Percentiles rank a stretch among this genome's conserved stretches.
These are phyloP conservation scores for Diarsia rubi DNA, from an alignment of 2,888 invertebrate species.

Conservation along the genomic window DNA sequence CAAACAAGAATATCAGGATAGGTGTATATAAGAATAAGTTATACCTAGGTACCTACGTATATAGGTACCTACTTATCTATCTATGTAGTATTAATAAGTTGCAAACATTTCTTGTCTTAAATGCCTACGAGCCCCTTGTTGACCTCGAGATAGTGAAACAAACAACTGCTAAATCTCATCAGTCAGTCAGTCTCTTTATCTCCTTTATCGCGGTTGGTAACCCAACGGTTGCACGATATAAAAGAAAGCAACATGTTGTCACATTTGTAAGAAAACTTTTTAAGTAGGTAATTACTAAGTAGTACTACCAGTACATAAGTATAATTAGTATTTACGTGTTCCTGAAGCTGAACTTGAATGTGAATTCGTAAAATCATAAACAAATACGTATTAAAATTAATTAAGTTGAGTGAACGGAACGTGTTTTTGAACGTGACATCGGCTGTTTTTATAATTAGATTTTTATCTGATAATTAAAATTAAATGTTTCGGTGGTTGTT, in stretches of 20 bases:
- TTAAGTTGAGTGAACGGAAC: slow-evolving; percentile 17
- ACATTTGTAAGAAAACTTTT: slow-evolving; percentile 3
- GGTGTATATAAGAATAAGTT: background rate
- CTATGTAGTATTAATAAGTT: background rate
- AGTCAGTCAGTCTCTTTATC: slow-evolving; percentile 69
- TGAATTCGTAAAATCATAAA: background rate
- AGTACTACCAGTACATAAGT: background rate
- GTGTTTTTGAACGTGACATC: slow-evolving; percentile 51
- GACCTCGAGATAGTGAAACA: slow-evolving; percentile 75
- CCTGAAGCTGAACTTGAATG: background rate
- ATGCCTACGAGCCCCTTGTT: slow-evolving; percentile 63
- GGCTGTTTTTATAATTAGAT: slow-evolving; percentile 50
- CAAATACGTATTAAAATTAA: no score
- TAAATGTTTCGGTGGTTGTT: slow-evolving; percentile 18
- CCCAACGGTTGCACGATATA: slow-evolving; percentile 43
- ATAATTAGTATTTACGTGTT: background rate
- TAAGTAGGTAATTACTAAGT: background rate
- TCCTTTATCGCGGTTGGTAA: slow-evolving; percentile 70
- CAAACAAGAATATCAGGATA: slow-evolving; percentile 29
- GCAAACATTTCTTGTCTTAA: slow-evolving; percentile 39
- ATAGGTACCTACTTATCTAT: background rate
- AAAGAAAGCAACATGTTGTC: slow-evolving; percentile 20
- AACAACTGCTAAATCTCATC: slow-evolving; percentile 66
- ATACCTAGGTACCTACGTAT: background rate
- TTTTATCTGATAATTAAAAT: slow-evolving; percentile 33